Percentiles rank a stretch among this genome's conserved stretches.
phyloP scores from a whole-genome alignment of 2,888 invertebrate genomes.

The Ophion slaviceki region DNA sequence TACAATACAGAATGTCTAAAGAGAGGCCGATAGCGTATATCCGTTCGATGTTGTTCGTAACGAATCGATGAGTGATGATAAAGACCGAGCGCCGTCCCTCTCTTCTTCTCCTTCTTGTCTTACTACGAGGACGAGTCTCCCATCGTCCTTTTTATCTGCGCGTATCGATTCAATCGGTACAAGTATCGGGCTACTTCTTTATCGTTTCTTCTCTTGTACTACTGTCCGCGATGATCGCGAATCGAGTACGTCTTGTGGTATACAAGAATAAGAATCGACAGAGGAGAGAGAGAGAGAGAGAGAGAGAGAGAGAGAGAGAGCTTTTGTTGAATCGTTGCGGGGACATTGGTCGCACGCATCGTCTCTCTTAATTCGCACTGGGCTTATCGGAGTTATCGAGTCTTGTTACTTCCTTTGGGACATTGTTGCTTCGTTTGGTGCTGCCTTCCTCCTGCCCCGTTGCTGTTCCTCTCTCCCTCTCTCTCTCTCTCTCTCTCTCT shows the following conservation, averaged over 20 bases:
- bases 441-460: conserved; percentile 3
- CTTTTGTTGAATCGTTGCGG: conserved; percentile 81
- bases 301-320: conserved; percentile 65
- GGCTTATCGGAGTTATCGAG: conserved; percentile 36
- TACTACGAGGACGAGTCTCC: conserved; percentile 35
- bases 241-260: conserved; percentile 8
- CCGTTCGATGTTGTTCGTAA: conserved; percentile 59
- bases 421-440: not conserved
- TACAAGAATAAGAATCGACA: not conserved
- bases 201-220: conserved; percentile 44
- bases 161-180: conserved; percentile 71
- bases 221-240: conserved; percentile 27
- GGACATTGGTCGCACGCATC: conserved; percentile 82
- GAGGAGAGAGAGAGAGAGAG: not conserved
- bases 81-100: conserved; percentile 31
- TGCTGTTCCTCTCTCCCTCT: not conserved
- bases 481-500: not conserved
- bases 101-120: not conserved
- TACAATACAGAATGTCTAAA: conserved; percentile 30
- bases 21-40: conserved; percentile 36
- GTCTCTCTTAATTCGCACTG: conserved; percentile 79
- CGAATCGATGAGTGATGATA: conserved; percentile 66
- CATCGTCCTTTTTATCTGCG: conserved; percentile 50
- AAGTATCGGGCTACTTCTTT: conserved; percentile 72
- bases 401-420: conserved; percentile 24